phyloP scores from a whole-genome alignment of 1,140 invertebrate genomes.

The Octopus sinensis region DNA sequence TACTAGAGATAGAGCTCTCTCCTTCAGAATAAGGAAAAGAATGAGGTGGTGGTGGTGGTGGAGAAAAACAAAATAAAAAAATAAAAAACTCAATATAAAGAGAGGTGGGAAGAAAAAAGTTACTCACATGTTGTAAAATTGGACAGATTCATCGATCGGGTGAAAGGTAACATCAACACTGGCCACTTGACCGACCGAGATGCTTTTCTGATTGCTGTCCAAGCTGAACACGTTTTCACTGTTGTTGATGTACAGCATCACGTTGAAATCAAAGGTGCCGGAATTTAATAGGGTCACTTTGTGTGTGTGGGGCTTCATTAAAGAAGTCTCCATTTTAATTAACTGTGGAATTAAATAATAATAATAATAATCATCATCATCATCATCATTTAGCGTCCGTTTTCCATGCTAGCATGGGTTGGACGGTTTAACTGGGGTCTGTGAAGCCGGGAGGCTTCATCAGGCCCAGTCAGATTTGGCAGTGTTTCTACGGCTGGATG shows the following conservation, averaged over 20 bases:
- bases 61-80: too few relatives aligned
- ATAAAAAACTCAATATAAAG: too few relatives aligned
- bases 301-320: neutral
- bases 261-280: neutral
- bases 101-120: neutral
- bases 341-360: neutral
- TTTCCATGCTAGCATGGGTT: too few relatives aligned
- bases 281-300: neutral
- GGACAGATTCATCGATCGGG: neutral
- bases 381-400: too few relatives aligned
- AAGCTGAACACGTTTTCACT: neutral
- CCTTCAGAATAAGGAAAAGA: too few relatives aligned
- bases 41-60: too few relatives aligned
- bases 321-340: constrained; percentile 2
- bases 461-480: too few relatives aligned
- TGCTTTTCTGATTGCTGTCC: neutral
- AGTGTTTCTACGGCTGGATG: too few relatives aligned
- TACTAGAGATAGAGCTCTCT: too few relatives aligned
- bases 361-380: too few relatives aligned
- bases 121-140: neutral
- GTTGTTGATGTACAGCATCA: neutral
- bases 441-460: too few relatives aligned
- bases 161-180: neutral
- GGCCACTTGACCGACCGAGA: neutral
- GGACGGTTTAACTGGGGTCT: too few relatives aligned